A percentile compares a stretch with the other conserved stretches of the same genome.
Conservation (phyloP, 2,797 vertebrate species). For the Cebuella pygmaea region DNA sequence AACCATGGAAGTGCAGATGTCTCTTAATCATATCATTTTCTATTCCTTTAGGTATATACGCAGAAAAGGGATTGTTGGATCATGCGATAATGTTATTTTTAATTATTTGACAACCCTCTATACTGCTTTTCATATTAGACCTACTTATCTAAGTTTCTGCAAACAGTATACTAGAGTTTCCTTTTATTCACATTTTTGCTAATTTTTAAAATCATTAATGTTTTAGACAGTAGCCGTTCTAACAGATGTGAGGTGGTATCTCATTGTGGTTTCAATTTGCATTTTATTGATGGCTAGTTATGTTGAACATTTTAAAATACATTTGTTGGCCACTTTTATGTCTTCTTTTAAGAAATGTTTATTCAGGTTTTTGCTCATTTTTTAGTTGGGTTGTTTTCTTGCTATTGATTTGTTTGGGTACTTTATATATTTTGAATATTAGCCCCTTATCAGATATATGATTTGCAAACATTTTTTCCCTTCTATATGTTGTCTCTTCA, state of each 20-base stretch:
- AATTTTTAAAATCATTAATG: not conserved
- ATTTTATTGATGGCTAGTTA: not conserved
- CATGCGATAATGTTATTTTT: not conserved
- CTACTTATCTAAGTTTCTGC: not conserved
- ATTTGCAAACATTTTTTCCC: not conserved
- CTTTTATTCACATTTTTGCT: not conserved
- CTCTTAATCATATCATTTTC: not conserved
- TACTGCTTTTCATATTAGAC: not conserved
- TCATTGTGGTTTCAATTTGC: not conserved
- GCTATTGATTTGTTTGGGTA: not conserved
- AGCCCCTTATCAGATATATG: not conserved
- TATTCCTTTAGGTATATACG: not conserved
- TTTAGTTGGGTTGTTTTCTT: not conserved
- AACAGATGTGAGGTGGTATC: not conserved
- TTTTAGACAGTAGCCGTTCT: not conserved
- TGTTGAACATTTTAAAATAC: not conserved
- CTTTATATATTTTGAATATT: not conserved
- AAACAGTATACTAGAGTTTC: not conserved
- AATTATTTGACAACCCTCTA: not conserved
- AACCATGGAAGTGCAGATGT: not conserved
- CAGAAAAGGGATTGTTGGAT: not conserved
- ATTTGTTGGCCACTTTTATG: not conserved
- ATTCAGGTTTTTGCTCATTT: not conserved
- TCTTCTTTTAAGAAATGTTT: not conserved
- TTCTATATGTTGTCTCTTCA: not conserved